Conservation (phyloP, 2,113 vertebrate genomes). For the Psittacus erithacus region DNA sequence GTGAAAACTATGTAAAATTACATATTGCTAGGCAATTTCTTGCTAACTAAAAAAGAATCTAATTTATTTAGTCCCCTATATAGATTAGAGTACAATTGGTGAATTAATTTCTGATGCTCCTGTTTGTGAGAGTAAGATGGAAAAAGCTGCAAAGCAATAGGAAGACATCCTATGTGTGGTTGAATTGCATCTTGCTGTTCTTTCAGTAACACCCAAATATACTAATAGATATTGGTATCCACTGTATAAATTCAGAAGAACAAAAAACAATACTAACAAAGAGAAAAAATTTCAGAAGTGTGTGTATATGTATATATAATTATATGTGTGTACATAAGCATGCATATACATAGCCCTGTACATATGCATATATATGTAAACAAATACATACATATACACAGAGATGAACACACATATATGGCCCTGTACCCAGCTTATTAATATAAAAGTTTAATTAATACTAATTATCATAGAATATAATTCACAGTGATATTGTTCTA, state of each 20-base stretch:
- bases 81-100: rapidly evolving
- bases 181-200: neutral
- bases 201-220: neutral
- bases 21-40: neutral
- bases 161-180: neutral
- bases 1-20: neutral
- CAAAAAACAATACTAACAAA: neutral
- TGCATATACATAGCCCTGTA: neutral
- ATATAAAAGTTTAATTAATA: neutral
- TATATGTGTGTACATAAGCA: too few species aligned
- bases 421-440: neutral
- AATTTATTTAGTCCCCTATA: neutral
- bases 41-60: neutral
- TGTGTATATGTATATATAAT: neutral
- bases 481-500: neutral
- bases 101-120: neutral
- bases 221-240: neutral
- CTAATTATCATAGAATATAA: neutral
- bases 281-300: neutral
- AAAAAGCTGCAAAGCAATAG: neutral
- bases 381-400: neutral
- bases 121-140: neutral
- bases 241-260: neutral
- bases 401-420: neutral
- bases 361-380: neutral